phyloP scores from a whole-genome alignment of 2,888 invertebrate species.

The Sacculina carcini region DNA sequence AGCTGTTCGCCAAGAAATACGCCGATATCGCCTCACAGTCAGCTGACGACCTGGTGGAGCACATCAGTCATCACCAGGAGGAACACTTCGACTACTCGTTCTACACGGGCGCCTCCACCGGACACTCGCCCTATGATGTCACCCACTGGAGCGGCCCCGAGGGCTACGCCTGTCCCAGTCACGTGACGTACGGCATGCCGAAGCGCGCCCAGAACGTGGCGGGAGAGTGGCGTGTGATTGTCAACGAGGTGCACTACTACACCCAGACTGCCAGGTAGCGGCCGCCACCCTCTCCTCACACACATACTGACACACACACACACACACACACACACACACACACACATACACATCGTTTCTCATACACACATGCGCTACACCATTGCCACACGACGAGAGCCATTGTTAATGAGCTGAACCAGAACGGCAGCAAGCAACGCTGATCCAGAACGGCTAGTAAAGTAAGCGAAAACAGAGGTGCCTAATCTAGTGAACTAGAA shows the following conservation, averaged over 20 bases:
- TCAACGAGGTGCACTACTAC: constrained; percentile 16
- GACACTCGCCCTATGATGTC: constrained; percentile 14
- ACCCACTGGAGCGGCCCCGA: constrained; percentile 16
- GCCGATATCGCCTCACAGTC: constrained; percentile 15
- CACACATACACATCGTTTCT: too few relatives aligned
- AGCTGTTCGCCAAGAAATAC: constrained; percentile 15
- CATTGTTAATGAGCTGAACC: too few relatives aligned
- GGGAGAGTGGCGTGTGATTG: constrained; percentile 16
- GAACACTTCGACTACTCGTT: constrained; percentile 15
- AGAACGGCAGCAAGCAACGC: too few relatives aligned
- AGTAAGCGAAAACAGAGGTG: too few relatives aligned
- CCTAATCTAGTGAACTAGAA: too few relatives aligned
- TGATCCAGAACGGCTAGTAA: too few relatives aligned
- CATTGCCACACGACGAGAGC: too few relatives aligned
- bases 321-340: too few relatives aligned
- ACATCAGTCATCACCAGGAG: constrained; percentile 14
- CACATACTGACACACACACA: too few relatives aligned
- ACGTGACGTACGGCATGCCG: constrained; percentile 14
- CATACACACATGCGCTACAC: too few relatives aligned
- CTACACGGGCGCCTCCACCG: constrained; percentile 15
- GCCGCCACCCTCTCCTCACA: too few relatives aligned
- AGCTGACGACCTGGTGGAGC: constrained; percentile 15
- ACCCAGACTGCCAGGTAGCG: constrained; percentile 15
- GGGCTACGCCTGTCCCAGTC: constrained; percentile 16
- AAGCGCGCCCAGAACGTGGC: constrained; percentile 15